phyloP scores from a whole-genome alignment of 2,797 vertebrate species.

The Benthosema pterotum region DNA sequence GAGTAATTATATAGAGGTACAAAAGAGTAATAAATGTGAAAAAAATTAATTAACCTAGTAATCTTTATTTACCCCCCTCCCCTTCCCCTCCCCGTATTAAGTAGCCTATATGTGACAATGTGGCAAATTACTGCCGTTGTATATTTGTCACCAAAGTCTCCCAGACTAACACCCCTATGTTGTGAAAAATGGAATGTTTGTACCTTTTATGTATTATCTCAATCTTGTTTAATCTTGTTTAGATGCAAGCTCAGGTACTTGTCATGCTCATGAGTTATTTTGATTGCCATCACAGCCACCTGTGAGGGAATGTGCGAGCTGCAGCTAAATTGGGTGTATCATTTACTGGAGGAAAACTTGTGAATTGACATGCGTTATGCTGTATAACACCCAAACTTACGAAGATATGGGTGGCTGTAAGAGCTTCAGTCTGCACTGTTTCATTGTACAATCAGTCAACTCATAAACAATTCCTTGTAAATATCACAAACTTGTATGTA shows the following conservation, averaged over 20 bases:
- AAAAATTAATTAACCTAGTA: slow-evolving; percentile 98
- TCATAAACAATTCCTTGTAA: too few species aligned
- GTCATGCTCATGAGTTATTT: slow-evolving; percentile 29
- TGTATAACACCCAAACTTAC: slow-evolving; percentile 4
- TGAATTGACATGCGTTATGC: slow-evolving; percentile 10
- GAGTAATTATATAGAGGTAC: slow-evolving; percentile 94
- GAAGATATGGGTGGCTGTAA: neutral
- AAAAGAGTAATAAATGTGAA: slow-evolving; percentile 98
- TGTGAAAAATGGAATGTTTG: slow-evolving; percentile 8
- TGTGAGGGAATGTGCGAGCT: slow-evolving; percentile 23
- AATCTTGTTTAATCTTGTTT: slow-evolving; percentile 21
- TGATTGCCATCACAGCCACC: slow-evolving; percentile 14
- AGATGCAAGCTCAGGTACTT: slow-evolving; percentile 25
- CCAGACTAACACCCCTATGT: neutral
- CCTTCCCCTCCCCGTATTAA: slow-evolving; percentile 83
- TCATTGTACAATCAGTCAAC: neutral
- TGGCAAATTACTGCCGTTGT: slow-evolving; percentile 37
- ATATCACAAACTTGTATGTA: too few species aligned
- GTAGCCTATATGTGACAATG: slow-evolving; percentile 81
- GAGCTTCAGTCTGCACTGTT: neutral
- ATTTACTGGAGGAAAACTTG: slow-evolving; percentile 6
- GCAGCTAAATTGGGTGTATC: slow-evolving; percentile 25
- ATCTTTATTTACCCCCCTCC: slow-evolving; percentile 91
- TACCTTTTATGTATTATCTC: slow-evolving; percentile 11
- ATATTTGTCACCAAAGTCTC: slow-evolving; percentile 27